A percentile compares a stretch with the other conserved stretches of the same genome.
Evolutionary conservation across 1,140 invertebrate genomes (phyloP).

Genomic region (Eriosoma lanigerum): DNA sequence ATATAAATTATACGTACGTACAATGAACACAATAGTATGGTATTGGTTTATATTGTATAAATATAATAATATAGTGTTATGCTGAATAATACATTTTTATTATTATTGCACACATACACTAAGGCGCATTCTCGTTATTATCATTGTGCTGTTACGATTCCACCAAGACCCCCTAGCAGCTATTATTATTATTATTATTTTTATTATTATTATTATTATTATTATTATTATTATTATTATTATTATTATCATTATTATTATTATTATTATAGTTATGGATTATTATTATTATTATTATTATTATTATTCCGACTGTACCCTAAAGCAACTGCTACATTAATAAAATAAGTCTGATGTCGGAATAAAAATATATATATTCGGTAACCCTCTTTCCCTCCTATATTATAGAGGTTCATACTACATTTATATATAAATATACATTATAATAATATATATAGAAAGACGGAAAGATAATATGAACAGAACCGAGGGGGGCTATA

Average conservation of each 20-base stretch:
- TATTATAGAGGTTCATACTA: neutral
- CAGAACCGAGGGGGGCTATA: conserved; percentile 34
- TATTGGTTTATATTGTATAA: conserved; percentile 51
- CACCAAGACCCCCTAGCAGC: conserved; percentile 50
- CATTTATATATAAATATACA: conserved; percentile 9
- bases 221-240: conserved; percentile 35
- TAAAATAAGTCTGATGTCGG: conserved; percentile 47
- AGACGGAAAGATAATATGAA: conserved; percentile 39
- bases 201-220: conserved; percentile 42
- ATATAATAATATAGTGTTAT: conserved; percentile 51
- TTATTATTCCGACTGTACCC: conserved; percentile 48
- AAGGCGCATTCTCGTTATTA: conserved; percentile 51
- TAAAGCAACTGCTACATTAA: conserved; percentile 47
- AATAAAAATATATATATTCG: conserved; percentile 38
- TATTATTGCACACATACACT: conserved; percentile 50
- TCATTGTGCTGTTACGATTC: conserved; percentile 49
- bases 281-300: conserved; percentile 42
- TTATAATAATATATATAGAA: conserved; percentile 3
- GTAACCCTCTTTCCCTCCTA: conserved; percentile 29
- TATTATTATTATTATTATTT: conserved; percentile 48
- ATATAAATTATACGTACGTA: neutral
- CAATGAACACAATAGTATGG: conserved; percentile 46
- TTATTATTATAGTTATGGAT: no score
- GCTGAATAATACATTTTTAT: conserved; percentile 51
- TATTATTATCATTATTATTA: conserved; percentile 30